These are phyloP conservation scores for Aegithalos caudatus DNA, from an alignment of 2,113 vertebrate species.

Conservation along the genomic window DNA sequence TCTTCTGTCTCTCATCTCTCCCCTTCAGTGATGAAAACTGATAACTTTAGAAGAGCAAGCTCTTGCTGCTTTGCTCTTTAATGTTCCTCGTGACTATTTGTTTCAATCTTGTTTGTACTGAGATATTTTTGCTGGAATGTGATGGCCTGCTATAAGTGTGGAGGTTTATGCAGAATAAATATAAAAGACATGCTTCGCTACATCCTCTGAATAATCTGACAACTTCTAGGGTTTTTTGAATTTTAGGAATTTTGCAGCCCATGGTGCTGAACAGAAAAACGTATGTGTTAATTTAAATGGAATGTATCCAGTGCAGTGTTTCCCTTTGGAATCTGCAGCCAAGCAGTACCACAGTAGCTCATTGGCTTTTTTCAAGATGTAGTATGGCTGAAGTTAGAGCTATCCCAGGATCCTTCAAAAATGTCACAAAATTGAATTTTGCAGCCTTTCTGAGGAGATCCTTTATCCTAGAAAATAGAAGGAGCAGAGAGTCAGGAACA, in stretches of 20 bases:
- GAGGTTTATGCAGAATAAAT: neutral
- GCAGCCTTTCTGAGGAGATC: neutral
- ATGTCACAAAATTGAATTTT: neutral
- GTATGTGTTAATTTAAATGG: neutral
- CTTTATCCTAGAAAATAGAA: neutral
- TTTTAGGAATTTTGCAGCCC: neutral
- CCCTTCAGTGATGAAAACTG: neutral
- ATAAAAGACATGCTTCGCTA: neutral
- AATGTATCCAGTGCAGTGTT: neutral
- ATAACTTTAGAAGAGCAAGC: neutral
- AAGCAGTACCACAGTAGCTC: neutral
- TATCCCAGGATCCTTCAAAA: neutral
- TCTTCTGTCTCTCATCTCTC: neutral
- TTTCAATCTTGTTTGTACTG: neutral
- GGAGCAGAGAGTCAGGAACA: neutral
- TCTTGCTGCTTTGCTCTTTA: neutral
- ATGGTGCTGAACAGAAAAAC: neutral
- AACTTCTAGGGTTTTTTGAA: neutral
- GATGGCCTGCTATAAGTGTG: neutral
- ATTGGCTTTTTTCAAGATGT: neutral
- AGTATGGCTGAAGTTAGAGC: neutral
- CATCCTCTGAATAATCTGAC: neutral
- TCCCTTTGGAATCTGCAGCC: neutral
- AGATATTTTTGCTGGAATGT: neutral
- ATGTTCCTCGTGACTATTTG: neutral